phyloP scores from a whole-genome alignment of 2,113 vertebrate genomes.

The Myodes glareolus region DNA sequence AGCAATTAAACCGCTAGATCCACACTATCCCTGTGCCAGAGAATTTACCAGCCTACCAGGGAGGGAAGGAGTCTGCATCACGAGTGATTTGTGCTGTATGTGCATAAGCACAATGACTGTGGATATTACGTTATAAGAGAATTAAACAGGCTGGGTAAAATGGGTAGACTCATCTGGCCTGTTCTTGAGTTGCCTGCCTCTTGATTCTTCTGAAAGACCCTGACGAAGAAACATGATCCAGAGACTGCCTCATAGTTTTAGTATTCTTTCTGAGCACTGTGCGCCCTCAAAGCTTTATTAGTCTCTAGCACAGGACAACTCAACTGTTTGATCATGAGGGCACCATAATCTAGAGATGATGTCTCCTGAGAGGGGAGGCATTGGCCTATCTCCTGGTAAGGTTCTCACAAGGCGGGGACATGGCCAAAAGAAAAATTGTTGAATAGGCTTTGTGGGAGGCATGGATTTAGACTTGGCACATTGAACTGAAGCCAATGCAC shows the following conservation, averaged over 20 bases:
- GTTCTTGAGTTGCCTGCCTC: neutral
- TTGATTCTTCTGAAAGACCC: neutral
- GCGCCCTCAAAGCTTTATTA: neutral
- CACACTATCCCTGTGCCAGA: neutral
- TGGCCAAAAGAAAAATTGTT: neutral
- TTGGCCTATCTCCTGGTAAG: neutral
- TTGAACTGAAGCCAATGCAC: neutral
- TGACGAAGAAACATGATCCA: neutral
- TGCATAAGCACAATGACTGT: no score
- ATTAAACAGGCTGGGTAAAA: neutral
- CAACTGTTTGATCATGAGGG: neutral
- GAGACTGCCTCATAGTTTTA: neutral
- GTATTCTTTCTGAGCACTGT: neutral
- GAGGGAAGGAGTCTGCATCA: neutral
- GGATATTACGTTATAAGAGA: neutral
- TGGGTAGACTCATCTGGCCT: neutral
- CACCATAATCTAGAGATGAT: no score
- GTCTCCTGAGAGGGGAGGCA: neutral
- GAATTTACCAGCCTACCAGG: neutral
- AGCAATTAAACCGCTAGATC: neutral
- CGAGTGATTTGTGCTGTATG: neutral
- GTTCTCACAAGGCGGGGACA: neutral
- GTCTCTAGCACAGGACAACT: neutral
- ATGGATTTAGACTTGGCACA: neutral
- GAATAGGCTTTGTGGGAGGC: neutral